Base-by-base conservation (phyloP, 2,797 vertebrate species). In the Amniataba percoides region DNA sequence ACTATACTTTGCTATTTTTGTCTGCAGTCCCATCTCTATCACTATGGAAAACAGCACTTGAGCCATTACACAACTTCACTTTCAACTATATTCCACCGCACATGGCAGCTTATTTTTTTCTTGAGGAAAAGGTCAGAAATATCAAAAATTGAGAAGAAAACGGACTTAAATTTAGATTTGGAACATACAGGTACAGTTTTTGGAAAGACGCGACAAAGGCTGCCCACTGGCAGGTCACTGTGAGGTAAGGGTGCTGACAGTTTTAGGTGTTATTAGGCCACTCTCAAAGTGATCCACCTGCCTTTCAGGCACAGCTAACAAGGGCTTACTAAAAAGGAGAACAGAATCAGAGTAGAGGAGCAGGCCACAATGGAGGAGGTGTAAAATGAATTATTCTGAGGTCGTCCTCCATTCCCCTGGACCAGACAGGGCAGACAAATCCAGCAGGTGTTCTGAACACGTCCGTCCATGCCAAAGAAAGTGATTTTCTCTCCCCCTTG, bases 311-410 rank as follows among this genome's bases (percentile, higher is more conserved):
- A 52, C 55, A 59, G 73, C 75, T 86, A 87, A 91, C 86, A 81
- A 91, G 65, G 67, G 3, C 69, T 77, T 56, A 73, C 60, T 56
- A 79, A 80, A 59, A 89, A 70, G 78, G 31, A 66, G 66, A 68
- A 58, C 9, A 63, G 73, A 86, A 63, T 78, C 55, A 63, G 71
- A 83, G 77, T 25, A 48, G 45, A 81, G 36, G 52, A 78, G 74
- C 64, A 36, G 65, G 74, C 34, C 66, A 78, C 79, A 64, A 62
- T 51, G 36, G 73, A 72, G 34, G 70, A 76, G 49, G 83, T 85
- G 80, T 87, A 80, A 92, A 90, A 89, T 79, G 80, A 90, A 90
- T 91, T 88, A 89, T 88, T 92, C 86, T 64, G 72, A 87, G 84
- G 84, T 86, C 40, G 51, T 87, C 77, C 71, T 69, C 49, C 66